Conservation (phyloP, 2,113 vertebrate genomes). For the Macrotus californicus region DNA sequence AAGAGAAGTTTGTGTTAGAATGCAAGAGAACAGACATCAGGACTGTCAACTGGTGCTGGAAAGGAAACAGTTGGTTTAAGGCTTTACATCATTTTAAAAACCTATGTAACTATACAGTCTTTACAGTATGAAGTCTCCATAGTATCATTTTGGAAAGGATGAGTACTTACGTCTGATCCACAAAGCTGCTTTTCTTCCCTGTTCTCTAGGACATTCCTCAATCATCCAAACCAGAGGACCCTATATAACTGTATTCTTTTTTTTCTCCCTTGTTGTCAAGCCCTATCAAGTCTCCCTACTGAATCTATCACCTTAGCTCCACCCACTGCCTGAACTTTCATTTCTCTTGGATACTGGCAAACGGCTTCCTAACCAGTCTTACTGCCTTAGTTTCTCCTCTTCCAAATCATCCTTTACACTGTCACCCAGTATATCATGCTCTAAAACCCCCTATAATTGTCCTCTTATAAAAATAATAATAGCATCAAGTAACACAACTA, state of each 20-base stretch:
- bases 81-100: background rate
- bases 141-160: background rate
- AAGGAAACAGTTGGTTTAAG: background rate
- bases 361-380: background rate
- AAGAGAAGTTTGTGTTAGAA: background rate
- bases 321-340: background rate
- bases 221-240: background rate
- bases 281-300: background rate
- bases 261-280: background rate
- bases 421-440: background rate
- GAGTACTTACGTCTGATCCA: background rate
- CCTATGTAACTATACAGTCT: background rate
- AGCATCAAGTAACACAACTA: background rate
- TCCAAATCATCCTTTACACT: background rate
- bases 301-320: background rate
- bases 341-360: background rate
- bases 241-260: background rate
- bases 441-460: background rate
- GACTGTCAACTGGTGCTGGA: too few species aligned
- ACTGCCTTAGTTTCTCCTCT: background rate
- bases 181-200: background rate
- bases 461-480: background rate
- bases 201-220: background rate
- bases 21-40: background rate
- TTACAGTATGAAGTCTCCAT: background rate